A percentile compares a stretch with the other conserved stretches of the same genome.
Conservation (phyloP, 2,888 invertebrate genomes). For the Linnaemya tessellans region DNA sequence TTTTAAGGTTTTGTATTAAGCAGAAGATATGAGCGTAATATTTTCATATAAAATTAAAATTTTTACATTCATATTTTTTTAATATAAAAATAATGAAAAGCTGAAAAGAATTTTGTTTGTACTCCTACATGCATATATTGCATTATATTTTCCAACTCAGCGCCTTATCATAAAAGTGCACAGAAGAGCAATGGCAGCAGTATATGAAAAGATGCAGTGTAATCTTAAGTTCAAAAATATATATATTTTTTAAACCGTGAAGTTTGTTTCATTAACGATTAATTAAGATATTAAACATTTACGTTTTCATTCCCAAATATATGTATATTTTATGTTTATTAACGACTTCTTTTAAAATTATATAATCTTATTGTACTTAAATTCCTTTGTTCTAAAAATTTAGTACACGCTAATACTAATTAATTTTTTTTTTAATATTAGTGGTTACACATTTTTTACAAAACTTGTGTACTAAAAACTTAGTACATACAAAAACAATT, state of each 20-base stretch:
- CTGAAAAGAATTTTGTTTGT: neutral
- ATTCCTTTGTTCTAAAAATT: neutral
- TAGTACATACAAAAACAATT: neutral
- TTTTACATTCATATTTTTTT: slow-evolving; percentile 13
- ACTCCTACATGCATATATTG: neutral
- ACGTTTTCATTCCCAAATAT: no score
- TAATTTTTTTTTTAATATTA: no score
- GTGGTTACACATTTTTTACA: no score
- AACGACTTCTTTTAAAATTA: no score
- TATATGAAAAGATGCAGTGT: no score
- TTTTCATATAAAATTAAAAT: neutral
- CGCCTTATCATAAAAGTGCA: slow-evolving; percentile 24
- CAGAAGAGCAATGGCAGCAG: neutral
- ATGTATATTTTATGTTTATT: no score
- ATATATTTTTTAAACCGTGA: no score
- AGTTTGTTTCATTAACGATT: no score
- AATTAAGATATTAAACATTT: no score
- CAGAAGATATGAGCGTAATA: neutral
- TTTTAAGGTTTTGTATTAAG: neutral
- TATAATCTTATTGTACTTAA: no score
- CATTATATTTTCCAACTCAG: slow-evolving; percentile 47
- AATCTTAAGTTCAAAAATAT: no score
- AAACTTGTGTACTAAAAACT: neutral
- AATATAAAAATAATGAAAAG: slow-evolving; percentile 42
- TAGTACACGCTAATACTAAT: no score